Conservation (phyloP, 2,113 vertebrate genomes). For the Poecile atricapillus region DNA sequence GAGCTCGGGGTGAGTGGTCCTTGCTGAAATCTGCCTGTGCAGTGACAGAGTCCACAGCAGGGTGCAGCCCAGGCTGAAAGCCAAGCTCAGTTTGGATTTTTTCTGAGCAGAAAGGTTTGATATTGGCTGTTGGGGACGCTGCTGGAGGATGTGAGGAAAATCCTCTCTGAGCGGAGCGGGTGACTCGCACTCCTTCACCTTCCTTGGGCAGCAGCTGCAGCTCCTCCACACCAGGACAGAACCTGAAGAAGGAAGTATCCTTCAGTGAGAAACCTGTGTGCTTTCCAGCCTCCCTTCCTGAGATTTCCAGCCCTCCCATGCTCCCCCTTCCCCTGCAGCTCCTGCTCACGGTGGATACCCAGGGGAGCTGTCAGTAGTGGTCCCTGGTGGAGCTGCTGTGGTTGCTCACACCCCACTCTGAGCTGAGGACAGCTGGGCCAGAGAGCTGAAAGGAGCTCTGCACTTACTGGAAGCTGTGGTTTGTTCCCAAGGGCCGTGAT, state of each 20-base stretch:
- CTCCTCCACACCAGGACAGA: neutral
- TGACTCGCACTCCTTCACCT: accelerated
- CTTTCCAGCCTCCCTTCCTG: neutral
- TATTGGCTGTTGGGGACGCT: neutral
- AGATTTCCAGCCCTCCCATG: accelerated
- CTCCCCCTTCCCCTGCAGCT: neutral
- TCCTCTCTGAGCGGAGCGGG: neutral
- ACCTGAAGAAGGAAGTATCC: neutral
- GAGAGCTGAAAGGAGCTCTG: neutral
- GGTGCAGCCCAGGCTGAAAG: neutral
- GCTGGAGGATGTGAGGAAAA: neutral
- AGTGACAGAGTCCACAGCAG: neutral
- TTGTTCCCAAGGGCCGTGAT: neutral
- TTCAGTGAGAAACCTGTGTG: neutral
- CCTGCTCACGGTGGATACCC: accelerated
- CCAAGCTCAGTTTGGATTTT: neutral
- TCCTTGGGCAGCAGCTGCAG: neutral
- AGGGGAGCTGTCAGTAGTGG: accelerated
- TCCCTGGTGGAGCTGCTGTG: accelerated
- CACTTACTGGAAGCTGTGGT: neutral
- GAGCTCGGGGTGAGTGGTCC: neutral
- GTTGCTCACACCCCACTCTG: neutral
- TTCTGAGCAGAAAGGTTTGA: neutral
- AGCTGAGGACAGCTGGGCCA: neutral
- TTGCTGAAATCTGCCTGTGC: neutral